These are phyloP conservation scores for Acrobasis suavella DNA, from an alignment of 2,888 invertebrate genomes.

Conservation along the genomic window DNA sequence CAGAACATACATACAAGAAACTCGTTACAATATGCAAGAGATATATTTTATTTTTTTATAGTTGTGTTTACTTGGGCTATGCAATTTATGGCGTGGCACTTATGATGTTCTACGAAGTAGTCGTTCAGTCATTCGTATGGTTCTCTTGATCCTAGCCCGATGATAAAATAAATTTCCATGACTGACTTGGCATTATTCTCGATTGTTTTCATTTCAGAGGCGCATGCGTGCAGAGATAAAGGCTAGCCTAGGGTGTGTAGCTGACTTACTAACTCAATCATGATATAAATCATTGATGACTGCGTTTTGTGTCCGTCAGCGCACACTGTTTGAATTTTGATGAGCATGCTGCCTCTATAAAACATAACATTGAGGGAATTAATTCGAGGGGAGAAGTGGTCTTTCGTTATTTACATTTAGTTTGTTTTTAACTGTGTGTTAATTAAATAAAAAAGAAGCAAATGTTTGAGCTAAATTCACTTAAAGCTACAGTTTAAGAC, in stretches of 20 bases:
- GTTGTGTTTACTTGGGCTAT: background rate
- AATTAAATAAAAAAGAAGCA: background rate
- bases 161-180: conserved; percentile 75
- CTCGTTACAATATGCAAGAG: conserved; percentile 5
- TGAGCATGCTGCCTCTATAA: conserved; percentile 79
- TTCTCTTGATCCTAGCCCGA: conserved; percentile 49
- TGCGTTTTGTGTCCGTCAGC: conserved; percentile 65
- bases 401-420: background rate
- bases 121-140: conserved; percentile 31
- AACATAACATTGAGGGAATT: conserved; percentile 32
- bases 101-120: background rate
- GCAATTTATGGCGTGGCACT: background rate
- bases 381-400: conserved; percentile 7
- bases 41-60: background rate
- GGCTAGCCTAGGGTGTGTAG: conserved; percentile 78
- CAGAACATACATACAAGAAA: background rate
- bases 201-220: conserved; percentile 81
- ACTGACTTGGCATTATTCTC: conserved; percentile 81
- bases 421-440: background rate
- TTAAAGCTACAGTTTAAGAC: conserved; percentile 2
- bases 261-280: conserved; percentile 53
- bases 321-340: conserved; percentile 67
- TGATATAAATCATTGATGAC: conserved; percentile 52
- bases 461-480: background rate
- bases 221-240: conserved; percentile 80